Evolutionary conservation across 2,113 vertebrate genomes (phyloP).

Genomic region (Dunckerocampus dactyliophorus): DNA sequence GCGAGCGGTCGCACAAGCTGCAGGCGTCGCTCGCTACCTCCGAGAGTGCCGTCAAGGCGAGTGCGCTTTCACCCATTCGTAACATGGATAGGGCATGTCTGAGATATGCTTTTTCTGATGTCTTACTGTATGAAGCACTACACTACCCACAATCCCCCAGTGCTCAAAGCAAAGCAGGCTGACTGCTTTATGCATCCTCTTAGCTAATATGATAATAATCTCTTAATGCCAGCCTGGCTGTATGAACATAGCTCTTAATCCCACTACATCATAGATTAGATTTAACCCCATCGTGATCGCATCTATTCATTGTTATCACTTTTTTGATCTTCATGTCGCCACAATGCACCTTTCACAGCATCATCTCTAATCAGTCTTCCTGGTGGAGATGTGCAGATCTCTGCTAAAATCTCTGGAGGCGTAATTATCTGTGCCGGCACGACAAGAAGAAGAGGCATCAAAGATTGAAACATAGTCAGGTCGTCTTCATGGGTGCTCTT

Average conservation of each 20-base stretch:
- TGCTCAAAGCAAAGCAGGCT: too few species aligned
- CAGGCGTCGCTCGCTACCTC: slow-evolving; percentile 79
- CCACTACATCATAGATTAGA: slow-evolving; percentile 16
- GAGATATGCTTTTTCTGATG: too few species aligned
- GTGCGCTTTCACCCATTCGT: too few species aligned
- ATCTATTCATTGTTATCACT: slow-evolving; percentile 6
- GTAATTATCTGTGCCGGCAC: slow-evolving; percentile 19
- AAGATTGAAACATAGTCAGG: slow-evolving; percentile 2
- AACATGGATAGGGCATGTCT: too few species aligned
- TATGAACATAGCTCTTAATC: slow-evolving; percentile 29
- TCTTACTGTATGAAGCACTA: too few species aligned
- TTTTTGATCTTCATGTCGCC: slow-evolving; percentile 14
- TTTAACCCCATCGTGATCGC: slow-evolving; percentile 10
- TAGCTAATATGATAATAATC: slow-evolving; percentile 24
- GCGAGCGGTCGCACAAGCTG: slow-evolving; percentile 88
- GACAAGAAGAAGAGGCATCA: slow-evolving; percentile 11
- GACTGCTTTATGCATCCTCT: background rate
- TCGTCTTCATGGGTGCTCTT: too few species aligned
- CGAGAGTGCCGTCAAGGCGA: slow-evolving; percentile 85
- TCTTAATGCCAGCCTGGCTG: slow-evolving; percentile 20
- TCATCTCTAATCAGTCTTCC: too few species aligned
- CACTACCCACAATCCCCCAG: too few species aligned
- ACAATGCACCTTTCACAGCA: background rate
- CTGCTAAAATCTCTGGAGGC: slow-evolving; percentile 10
- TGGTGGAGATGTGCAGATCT: background rate